Base-by-base conservation (phyloP, 2,113 vertebrate genomes). In the Columba janthina region DNA sequence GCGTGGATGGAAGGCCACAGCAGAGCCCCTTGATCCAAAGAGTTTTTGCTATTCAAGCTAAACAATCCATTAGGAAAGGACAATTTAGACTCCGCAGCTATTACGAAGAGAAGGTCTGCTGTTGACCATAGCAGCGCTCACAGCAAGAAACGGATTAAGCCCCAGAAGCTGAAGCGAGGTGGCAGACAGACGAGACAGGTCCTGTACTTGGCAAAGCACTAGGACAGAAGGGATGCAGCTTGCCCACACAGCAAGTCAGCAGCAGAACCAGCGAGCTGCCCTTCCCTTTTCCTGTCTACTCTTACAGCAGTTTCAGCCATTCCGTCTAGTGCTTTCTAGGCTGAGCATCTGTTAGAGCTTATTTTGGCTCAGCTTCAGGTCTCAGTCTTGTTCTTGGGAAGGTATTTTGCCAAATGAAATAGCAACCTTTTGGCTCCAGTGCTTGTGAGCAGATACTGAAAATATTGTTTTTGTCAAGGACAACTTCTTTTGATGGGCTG, bases 321-420 rank as follows among this genome's bases (percentile, higher is more conserved):
- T 82, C 88, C 76, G 78, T 42, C 74, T 88, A 73, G 71, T 70
- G 62, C 36, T 91, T 93, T 96, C 85, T 93, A 92, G 90, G 82
- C 64, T 96, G 91, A 94, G 92, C 96, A 88, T 93, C 92, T 95
- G 94, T 79, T 85, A 51, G 66, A 88, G 95, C 71, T 96, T 94
- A 90, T 80, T 95, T 97, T 97, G 96, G 95, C 95, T 94, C 54
- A 69, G 64, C 62, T 90, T 95, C 90, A 94, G 83, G 60, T 88
- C 71, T 53, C 64, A 81, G 74, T 73, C 64, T 62, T 93, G 71
- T 50, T 95, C 85, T 76, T 54, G 28, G 78, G 71, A 93, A 90
- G 62, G 46, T 96, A 88, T 94, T 95, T 90, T 95, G 92, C 96
- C 95, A 96, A 96, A 92, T 34, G 85, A 94, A 96, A 97, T 70